phyloP scores from a whole-genome alignment of 2,797 vertebrate genomes.

The Macropodus opercularis region DNA sequence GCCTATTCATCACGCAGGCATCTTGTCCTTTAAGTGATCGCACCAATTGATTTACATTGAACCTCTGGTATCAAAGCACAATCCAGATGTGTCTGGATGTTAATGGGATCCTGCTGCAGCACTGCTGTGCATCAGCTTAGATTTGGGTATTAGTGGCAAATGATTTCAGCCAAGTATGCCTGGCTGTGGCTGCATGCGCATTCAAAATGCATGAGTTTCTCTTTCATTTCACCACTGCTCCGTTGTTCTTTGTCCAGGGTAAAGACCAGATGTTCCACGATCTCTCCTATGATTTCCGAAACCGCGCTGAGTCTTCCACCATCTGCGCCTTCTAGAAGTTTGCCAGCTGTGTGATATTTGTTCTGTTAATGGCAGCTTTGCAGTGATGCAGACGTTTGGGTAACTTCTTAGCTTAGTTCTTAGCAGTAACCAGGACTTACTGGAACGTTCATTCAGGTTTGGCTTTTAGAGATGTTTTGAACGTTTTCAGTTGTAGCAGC shows the following conservation, averaged over 20 bases:
- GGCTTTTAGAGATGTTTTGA: conserved; percentile 11
- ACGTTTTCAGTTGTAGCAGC: conserved; percentile 4
- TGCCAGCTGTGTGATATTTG: conserved; percentile 74
- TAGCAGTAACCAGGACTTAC: conserved; percentile 20
- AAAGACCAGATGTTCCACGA: conserved; percentile 83
- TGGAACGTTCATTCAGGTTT: conserved; percentile 19
- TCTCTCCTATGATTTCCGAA: conserved; percentile 75
- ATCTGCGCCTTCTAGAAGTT: conserved; percentile 72
- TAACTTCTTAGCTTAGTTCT: conserved; percentile 34
- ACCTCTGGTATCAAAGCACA: conserved; percentile 60
- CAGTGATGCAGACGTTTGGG: conserved; percentile 43
- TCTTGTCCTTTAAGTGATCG: conserved; percentile 50
- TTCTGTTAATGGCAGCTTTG: conserved; percentile 69
- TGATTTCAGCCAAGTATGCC: conserved; percentile 75
- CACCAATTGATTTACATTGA: conserved; percentile 69
- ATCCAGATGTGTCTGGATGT: conserved; percentile 72
- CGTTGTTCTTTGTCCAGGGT: conserved; percentile 76
- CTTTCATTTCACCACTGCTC: conserved; percentile 70
- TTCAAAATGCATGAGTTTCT: conserved; percentile 77
- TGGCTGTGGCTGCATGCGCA: conserved; percentile 74
- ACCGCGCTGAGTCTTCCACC: conserved; percentile 73
- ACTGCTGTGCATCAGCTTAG: conserved; percentile 64
- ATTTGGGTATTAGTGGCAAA: conserved; percentile 80
- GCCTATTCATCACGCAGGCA: conserved; percentile 42
- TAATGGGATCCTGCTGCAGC: conserved; percentile 74